Evolutionary conservation across 2,888 invertebrate species (phyloP), one percentile per base, ranked within the genome.

Genomic region (Nasonovia ribisnigri): DNA sequence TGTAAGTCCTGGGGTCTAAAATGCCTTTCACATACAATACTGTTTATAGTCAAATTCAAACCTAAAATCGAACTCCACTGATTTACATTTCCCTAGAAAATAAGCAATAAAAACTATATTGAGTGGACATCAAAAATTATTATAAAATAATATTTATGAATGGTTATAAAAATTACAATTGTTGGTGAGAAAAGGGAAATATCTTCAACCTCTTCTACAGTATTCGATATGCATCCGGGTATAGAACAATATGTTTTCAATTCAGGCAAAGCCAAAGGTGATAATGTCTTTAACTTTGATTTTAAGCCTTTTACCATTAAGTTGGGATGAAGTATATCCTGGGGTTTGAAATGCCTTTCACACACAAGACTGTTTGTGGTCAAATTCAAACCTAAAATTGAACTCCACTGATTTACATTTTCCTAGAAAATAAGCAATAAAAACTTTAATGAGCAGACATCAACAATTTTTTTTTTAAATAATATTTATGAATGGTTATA

Each of bases 351-450:
- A 84, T 93, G 92, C 16, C 20, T 84, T 26, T 26, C 46, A 93
- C 92, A 93, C 4, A 93, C 20, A 57, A 26, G 0, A 46, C 84
- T 93, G 8, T 46, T 36, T 20, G 0, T 0, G 54, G 54, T 46
- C 16, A 93, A 89, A 0, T 93, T 84, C 84, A 93, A 5, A 10
- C 8, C 51, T 51, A 51, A 51, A 51, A 3, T 16, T 51, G 51
- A 51, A 51, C 51, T 51, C 51, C 51, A 51, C 3, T 2, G 2
- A 42, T 54, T 43, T 51, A 77, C 0, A 0, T 3, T 46, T 84
- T 24, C n/a, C 92, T 93, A 89, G 0, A 88, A 51, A 88, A 92
- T 42, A 60, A 48, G 60, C 6, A 91, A 84, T 92, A 24, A 10
- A 48, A 67, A 92, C 51, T 51, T 42, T 1, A 88, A 3, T 20